Evolutionary conservation across 1,140 invertebrate genomes (phyloP).

Genomic region (Xylocopa sonorina): DNA sequence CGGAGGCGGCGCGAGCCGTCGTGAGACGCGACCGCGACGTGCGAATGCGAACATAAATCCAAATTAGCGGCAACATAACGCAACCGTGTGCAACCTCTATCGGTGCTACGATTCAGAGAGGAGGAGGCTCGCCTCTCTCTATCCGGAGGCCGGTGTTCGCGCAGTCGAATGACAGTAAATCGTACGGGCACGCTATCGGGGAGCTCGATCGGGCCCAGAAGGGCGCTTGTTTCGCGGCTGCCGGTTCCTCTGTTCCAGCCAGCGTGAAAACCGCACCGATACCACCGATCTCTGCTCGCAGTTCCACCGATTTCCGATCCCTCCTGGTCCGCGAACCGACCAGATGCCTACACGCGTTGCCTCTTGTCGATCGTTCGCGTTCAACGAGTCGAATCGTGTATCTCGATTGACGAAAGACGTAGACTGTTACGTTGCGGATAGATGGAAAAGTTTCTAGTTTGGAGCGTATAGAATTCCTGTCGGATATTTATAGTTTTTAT

Average conservation of each 20-base stretch:
- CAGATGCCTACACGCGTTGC: too few relatives aligned
- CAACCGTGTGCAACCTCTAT: constrained; percentile 56
- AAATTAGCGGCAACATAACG: constrained; percentile 74
- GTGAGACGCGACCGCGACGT: constrained; percentile 46
- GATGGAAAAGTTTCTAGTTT: too few relatives aligned
- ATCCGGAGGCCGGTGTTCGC: constrained; percentile 13
- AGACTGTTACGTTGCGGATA: too few relatives aligned
- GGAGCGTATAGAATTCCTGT: too few relatives aligned
- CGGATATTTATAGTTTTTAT: too few relatives aligned
- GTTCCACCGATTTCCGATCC: constrained; percentile 19
- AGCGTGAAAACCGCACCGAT: constrained; percentile 17
- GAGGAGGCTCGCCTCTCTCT: constrained; percentile 8
- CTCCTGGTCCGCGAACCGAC: constrained; percentile 7
- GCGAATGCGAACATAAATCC: constrained; percentile 75
- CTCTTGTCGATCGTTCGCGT: too few relatives aligned
- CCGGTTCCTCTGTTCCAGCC: neutral
- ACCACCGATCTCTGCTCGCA: constrained; percentile 7
- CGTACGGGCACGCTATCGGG: constrained; percentile 43
- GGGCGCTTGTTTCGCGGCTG: constrained; percentile 26
- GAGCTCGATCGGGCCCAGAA: constrained; percentile 38
- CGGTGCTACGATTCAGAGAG: constrained; percentile 42
- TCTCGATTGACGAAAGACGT: too few relatives aligned
- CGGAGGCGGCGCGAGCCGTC: constrained; percentile 34
- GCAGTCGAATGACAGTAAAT: constrained; percentile 62
- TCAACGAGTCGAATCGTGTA: too few relatives aligned